Percentiles rank a stretch among this genome's conserved stretches.
phyloP scores from a whole-genome alignment of 2,797 vertebrate genomes.

The Clarias fuscus region DNA sequence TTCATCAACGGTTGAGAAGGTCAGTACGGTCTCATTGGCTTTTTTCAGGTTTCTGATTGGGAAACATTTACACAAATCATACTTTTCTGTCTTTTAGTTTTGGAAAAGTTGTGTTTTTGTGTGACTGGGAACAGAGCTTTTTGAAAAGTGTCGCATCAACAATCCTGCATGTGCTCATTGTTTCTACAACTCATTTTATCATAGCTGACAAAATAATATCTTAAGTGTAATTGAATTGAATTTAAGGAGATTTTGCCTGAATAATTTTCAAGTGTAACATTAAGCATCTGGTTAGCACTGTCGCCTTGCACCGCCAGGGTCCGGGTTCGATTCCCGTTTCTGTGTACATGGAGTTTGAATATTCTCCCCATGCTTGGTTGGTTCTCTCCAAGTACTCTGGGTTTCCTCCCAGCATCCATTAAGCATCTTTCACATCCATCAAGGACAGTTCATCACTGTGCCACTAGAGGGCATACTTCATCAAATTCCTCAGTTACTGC shows the following conservation, averaged over 20 bases:
- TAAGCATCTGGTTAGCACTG: neutral
- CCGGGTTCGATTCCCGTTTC: no score
- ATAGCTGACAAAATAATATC: neutral
- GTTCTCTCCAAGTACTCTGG: no score
- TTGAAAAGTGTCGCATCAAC: neutral
- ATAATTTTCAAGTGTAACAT: neutral
- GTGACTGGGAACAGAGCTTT: neutral
- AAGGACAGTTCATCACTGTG: no score
- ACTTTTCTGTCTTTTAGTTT: no score
- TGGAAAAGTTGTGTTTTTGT: no score
- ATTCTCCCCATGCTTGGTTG: no score
- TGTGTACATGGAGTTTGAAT: no score
- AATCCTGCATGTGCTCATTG: neutral
- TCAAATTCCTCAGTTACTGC: neutral
- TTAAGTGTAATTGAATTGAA: neutral
- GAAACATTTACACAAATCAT: neutral
- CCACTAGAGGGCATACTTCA: neutral
- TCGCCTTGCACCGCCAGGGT: no score
- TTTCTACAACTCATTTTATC: neutral
- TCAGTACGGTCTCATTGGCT: slow-evolving; percentile 9
- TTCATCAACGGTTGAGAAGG: slow-evolving; percentile 32
- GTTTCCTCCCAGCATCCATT: neutral
- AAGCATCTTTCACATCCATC: neutral
- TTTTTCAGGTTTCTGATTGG: slow-evolving; percentile 10
- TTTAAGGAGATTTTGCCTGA: neutral